These are phyloP conservation scores for Holothuria leucospilota DNA, from an alignment of 53 echinoderm and acorn worm species.

Conservation along the genomic window DNA sequence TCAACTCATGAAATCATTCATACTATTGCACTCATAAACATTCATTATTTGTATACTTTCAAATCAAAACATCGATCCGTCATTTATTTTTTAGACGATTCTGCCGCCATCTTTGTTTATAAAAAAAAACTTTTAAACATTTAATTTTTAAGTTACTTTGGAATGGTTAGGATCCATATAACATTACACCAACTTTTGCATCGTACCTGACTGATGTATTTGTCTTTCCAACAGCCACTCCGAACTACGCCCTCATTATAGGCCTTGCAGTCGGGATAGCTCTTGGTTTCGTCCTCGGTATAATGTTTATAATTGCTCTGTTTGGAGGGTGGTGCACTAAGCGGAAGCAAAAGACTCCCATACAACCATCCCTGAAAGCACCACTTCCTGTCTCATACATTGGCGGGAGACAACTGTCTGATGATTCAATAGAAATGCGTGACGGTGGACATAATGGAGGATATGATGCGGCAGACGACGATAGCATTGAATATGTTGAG, in stretches of 20 bases:
- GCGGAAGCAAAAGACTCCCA: not conserved
- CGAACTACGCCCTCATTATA: slow-evolving; percentile 24
- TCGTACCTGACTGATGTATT: not conserved
- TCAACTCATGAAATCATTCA: too few relatives aligned
- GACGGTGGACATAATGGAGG: too few relatives aligned
- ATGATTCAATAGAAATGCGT: not conserved
- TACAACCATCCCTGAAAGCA: not conserved
- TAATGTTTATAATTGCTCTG: not conserved
- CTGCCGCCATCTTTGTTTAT: too few relatives aligned
- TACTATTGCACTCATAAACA: too few relatives aligned
- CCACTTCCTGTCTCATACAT: not conserved
- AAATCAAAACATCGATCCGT: too few relatives aligned
- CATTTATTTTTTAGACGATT: too few relatives aligned
- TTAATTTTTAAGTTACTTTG: too few relatives aligned
- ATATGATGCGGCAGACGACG: not conserved
- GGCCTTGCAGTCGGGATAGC: not conserved
- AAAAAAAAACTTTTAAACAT: too few relatives aligned
- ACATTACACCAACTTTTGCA: not conserved
- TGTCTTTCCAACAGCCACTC: not conserved
- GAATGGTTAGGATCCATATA: not conserved
- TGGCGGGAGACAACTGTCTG: not conserved
- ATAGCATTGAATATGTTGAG: not conserved
- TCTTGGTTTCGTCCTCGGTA: not conserved
- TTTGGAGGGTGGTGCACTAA: not conserved
- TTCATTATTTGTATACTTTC: too few relatives aligned